phyloP scores from a whole-genome alignment of 1,140 invertebrate species.

The Cataglyphis hispanica region DNA sequence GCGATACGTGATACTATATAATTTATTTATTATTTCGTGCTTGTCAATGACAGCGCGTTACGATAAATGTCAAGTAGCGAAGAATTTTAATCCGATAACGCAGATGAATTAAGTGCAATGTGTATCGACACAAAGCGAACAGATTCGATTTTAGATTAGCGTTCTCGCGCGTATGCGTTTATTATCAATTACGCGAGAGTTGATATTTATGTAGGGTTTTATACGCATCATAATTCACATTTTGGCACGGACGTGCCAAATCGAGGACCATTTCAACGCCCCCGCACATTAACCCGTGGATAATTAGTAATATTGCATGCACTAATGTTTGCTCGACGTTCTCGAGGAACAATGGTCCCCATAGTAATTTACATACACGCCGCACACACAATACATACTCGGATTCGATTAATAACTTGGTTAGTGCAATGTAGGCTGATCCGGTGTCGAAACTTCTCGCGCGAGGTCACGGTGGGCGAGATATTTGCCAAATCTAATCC shows the following conservation, averaged over 20 bases:
- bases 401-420: conserved; percentile 41
- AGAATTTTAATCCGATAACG: conserved; percentile 22
- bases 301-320: conserved; percentile 34
- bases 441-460: not conserved
- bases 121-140: not conserved
- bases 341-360: conserved; percentile 35
- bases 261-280: not conserved
- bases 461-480: not conserved
- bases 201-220: not conserved
- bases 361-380: conserved; percentile 37
- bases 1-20: not conserved
- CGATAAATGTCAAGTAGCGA: not conserved
- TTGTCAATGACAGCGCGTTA: not conserved
- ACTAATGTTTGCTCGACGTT: conserved; percentile 47
- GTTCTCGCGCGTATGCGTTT: too few relatives aligned
- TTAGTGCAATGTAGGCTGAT: conserved; percentile 11
- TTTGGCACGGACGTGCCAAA: not conserved
- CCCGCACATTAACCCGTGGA: not conserved
- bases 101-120: conserved; percentile 3
- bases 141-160: conserved; percentile 28
- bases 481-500: conserved; percentile 17
- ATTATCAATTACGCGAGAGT: conserved; percentile 37
- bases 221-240: not conserved
- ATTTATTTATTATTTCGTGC: not conserved
- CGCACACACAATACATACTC: conserved; percentile 26